Percentiles rank a stretch among this genome's conserved stretches.
Conservation (phyloP, 2,113 vertebrate genomes). For the Hemibagrus wyckioides region DNA sequence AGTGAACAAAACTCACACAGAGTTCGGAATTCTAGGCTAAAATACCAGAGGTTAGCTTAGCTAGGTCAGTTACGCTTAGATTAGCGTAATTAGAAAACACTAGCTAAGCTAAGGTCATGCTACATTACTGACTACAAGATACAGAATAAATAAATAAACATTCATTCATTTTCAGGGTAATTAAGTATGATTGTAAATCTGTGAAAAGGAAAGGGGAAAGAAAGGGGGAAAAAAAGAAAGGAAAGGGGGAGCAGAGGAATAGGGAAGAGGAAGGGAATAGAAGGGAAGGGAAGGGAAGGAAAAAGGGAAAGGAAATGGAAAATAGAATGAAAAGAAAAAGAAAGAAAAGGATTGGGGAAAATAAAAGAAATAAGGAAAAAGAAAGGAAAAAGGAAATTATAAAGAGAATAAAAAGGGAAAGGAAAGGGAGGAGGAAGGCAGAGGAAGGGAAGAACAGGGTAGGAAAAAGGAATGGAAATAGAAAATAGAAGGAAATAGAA, state of each 20-base stretch:
- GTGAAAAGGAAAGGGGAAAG: too few relatives aligned
- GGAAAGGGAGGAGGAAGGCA: not conserved
- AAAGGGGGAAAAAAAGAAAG: not conserved
- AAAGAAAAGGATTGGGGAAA: not conserved
- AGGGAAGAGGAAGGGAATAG: too few relatives aligned
- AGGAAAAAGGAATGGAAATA: not conserved
- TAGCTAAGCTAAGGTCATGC: not conserved
- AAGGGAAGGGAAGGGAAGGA: too few relatives aligned
- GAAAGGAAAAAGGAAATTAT: not conserved
- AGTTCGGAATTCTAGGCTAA: not conserved
- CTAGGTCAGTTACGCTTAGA: not conserved
- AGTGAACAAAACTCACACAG: too few relatives aligned
- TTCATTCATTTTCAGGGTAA: not conserved
- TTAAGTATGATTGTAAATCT: too few relatives aligned
- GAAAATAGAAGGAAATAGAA: too few relatives aligned
- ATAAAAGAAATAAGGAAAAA: not conserved
- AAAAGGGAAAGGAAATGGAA: not conserved
- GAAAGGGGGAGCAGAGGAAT: not conserved
- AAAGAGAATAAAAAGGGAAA: not conserved
- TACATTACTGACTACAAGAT: not conserved
- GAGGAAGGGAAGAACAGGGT: not conserved
- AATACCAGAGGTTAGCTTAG: not conserved
- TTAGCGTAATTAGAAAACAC: not conserved
- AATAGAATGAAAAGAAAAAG: not conserved
- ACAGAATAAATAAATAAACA: not conserved